Evolutionary conservation across 1,140 invertebrate species (phyloP), one percentile per base, ranked within the genome.

Genomic region (Danaus melanippus): DNA sequence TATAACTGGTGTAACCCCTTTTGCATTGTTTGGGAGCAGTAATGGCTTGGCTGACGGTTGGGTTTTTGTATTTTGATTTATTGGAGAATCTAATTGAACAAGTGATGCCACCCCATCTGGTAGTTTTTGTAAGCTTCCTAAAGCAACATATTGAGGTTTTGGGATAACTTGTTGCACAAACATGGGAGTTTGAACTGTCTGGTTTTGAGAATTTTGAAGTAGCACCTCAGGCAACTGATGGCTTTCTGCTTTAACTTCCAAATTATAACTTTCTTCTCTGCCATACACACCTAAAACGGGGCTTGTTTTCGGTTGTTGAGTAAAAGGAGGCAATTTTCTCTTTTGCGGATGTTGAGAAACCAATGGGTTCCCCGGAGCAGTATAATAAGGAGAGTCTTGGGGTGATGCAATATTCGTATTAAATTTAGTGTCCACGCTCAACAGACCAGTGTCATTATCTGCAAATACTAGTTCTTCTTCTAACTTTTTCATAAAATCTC

Each of bases 11-110:
- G 81, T 79, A 5, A 86, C 71, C 53, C 71, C 71, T 66, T 87
- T 87, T 17, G 76, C 56, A 69, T 79, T 83, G 53, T 76, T 83
- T 10, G 88, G 88, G 46, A 89, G 74, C 53, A 90, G 71, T 45
- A 89, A 78, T 40, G 87, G 88, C 47, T 85, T 79, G 10, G 46
- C 71, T 44, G 68, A 40, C 48, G 71, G 72, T 40, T 75, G 71
- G 10, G 58, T 11, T 64, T 80, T 81, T 32, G 45, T 68, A n/a
- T 52, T 49, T 58, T 70, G 66, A 44, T 69, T 81, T 10, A 76
- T 53, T 59, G 72, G 74, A 52, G 69, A 56, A 56, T 86, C 76
- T 21, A 83, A 40, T 42, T 80, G 76, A 8, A 84, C 62, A n/a
- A 81, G 15, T 7, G 76, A 74, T 45, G 69, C 41, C 60, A 66